Percentiles rank a stretch among this genome's conserved stretches.
Conservation (phyloP, 2,888 invertebrate genomes). For the Pecten maximus region DNA sequence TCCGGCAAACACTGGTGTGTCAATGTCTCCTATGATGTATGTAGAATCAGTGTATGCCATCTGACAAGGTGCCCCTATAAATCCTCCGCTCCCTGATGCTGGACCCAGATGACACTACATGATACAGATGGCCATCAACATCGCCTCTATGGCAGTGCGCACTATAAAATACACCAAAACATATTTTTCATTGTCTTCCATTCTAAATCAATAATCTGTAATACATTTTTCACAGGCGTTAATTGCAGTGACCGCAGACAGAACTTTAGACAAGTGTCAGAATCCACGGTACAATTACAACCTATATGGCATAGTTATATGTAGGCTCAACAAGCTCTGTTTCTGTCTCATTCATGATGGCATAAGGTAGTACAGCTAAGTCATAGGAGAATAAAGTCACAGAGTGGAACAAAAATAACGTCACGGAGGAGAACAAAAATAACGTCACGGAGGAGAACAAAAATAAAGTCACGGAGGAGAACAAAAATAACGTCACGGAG, state of each 20-base stretch:
- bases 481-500: too few relatives aligned
- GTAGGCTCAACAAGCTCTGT: too few relatives aligned
- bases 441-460: too few relatives aligned
- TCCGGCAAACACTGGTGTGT: not conserved
- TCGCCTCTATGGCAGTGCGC: not conserved
- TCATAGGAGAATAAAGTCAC: too few relatives aligned
- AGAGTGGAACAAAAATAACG: too few relatives aligned
- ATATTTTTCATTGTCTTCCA: constrained; percentile 41
- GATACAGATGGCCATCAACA: not conserved
- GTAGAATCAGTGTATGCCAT: not conserved
- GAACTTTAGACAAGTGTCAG: not conserved
- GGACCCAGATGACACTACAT: not conserved
- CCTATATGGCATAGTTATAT: not conserved
- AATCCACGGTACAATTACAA: not conserved
- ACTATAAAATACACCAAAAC: constrained; percentile 17
- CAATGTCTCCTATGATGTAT: not conserved
- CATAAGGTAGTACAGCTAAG: too few relatives aligned
- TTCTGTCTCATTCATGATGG: too few relatives aligned
- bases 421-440: too few relatives aligned
- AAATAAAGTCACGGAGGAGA: too few relatives aligned
- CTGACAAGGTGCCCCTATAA: not conserved
- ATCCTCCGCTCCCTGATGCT: not conserved
- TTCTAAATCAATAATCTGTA: constrained; percentile 1
- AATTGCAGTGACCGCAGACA: constrained; percentile 37
- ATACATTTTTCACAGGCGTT: constrained; percentile 37